Base-by-base conservation (phyloP, 2,113 vertebrate species). In the Rhadina sibilatrix region DNA sequence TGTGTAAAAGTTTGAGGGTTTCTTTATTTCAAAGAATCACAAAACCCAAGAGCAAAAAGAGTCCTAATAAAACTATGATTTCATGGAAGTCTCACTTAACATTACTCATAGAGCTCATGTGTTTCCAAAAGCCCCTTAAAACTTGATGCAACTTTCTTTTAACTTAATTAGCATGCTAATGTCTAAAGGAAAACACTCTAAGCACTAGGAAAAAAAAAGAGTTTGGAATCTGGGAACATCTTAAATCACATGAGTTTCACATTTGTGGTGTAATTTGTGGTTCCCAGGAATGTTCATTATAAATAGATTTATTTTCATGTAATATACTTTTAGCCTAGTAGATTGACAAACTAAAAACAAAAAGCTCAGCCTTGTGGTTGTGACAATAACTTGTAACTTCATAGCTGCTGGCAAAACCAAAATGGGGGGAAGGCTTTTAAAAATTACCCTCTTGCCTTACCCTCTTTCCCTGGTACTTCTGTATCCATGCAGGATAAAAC, bases 181-280 rank as follows among this genome's bases (percentile, higher is more conserved):
- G 63, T 28, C 85, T 90, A 18, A 78, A 95, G 80, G 60, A 83
- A 92, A 93, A 75, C 64, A 80, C 66, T 93, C 77, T 4, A 83
- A 93, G 60, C 68, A 31, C n/a, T 83, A 19, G 52, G 42, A 49
- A 85, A 87, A 61, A 53, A 78, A 61, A 76, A 61, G 42, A 68
- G 22, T 63, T 72, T 52, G 40, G 71, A 52, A 59, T 96, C 88
- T 97, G 93, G 90, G 86, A 92, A 92, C 93, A 27, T 90, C 84
- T 93, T 57, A 85, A 91, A 85, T 91, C 46, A 52, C 93, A 93
- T 59, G 50, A 93, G 95, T 96, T 95, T 92, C 79, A 35, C 85
- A 92, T 95, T 95, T 94, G 94, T 78, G 94, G 88, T 64, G 87
- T 80, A 37, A 93, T 92, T 96, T 88, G 95, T 17, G 90, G 93